Conservation (phyloP, 2,113 vertebrate genomes). For the Verasper variegatus region DNA sequence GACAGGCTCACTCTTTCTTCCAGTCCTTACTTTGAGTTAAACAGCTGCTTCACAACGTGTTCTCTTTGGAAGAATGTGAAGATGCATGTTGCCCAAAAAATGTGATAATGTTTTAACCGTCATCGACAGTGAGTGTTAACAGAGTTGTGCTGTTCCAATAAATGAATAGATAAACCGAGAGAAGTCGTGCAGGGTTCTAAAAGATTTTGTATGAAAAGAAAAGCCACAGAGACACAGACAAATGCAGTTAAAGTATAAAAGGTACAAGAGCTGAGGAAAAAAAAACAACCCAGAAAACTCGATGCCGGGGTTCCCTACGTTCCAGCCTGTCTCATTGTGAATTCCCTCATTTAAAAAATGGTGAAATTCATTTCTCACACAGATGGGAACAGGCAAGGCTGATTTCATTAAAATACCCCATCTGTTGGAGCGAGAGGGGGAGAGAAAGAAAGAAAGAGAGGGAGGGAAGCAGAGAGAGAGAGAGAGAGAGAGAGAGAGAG, state of each 20-base stretch:
- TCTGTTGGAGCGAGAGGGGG: conserved; percentile 28
- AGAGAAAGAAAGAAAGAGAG: conserved; percentile 10
- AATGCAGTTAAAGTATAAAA: conserved; percentile 39
- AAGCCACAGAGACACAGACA: conserved; percentile 16
- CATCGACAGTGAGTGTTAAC: not conserved
- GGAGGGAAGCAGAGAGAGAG: not conserved
- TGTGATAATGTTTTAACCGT: not conserved
- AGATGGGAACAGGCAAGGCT: conserved; percentile 79
- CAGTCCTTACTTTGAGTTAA: not conserved
- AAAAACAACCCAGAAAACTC: conserved; percentile 1
- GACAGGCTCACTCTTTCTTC: not conserved
- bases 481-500: conserved; percentile 11
- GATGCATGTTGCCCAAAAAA: not conserved
- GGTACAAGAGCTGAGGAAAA: conserved; percentile 27
- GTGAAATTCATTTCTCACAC: conserved; percentile 81
- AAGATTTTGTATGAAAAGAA: not conserved
- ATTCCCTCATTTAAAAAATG: conserved; percentile 75
- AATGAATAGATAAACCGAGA: not conserved
- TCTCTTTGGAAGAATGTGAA: not conserved
- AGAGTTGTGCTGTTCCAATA: not conserved
- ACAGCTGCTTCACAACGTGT: not conserved
- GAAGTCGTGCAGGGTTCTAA: not conserved
- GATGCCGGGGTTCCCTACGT: conserved; percentile 52
- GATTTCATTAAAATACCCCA: conserved; percentile 80
- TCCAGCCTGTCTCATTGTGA: conserved; percentile 74